Percentiles rank a stretch among this genome's conserved stretches.
Conservation (phyloP, 2,888 invertebrate genomes). For the Euzophera pinguis region DNA sequence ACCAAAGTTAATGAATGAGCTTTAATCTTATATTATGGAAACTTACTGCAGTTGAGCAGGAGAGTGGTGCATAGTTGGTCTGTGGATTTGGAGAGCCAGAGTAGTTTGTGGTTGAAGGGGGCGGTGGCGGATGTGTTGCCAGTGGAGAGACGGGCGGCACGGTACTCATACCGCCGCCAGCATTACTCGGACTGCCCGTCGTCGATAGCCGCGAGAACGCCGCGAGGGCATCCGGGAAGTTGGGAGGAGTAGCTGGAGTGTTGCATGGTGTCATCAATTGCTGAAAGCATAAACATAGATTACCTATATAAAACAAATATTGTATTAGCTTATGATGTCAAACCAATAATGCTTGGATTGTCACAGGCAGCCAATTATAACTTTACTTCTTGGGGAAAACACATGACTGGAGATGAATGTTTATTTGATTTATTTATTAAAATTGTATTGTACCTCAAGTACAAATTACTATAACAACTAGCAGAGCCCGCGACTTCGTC, state of each 20-base stretch:
- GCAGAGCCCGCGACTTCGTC: no score
- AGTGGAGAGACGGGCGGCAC: conserved; percentile 68
- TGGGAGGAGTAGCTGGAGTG: conserved; percentile 96
- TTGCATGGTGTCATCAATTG: conserved; percentile 95
- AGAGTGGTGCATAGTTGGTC: conserved; percentile 61
- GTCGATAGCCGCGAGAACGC: conserved; percentile 94
- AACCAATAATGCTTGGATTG: no score
- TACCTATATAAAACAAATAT: neutral
- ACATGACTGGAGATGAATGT: no score
- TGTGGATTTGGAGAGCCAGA: conserved; percentile 58
- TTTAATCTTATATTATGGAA: conserved; percentile 3
- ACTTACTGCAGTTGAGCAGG: conserved; percentile 74
- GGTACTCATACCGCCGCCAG: conserved; percentile 43
- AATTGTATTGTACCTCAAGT: no score
- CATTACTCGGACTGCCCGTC: conserved; percentile 72
- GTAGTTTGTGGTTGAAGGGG: conserved; percentile 53
- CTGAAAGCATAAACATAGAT: conserved; percentile 29
- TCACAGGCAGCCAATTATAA: no score
- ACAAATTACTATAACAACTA: no score
- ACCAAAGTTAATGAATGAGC: no score
- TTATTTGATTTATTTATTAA: no score
- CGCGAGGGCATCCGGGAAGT: conserved; percentile 93
- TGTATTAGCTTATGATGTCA: no score
- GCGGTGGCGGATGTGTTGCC: conserved; percentile 62
- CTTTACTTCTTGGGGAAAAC: no score